These are phyloP conservation scores for Galaxias olidus DNA, from an alignment of 2,797 vertebrate genomes.

Conservation along the genomic window DNA sequence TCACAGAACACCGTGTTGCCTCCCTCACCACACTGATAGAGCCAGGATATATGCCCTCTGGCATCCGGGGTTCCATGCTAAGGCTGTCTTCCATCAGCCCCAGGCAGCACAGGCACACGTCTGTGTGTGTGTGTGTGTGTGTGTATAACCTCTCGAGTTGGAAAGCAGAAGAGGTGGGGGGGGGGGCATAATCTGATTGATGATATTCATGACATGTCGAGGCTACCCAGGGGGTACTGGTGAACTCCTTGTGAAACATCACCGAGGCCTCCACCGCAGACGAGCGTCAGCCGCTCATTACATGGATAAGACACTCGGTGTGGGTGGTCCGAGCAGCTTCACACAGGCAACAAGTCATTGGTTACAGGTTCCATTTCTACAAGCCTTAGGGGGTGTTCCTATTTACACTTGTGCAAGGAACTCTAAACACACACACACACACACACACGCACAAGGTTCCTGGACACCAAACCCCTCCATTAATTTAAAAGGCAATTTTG, in stretches of 20 bases:
- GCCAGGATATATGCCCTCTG: constrained; percentile 6
- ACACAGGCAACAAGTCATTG: background rate
- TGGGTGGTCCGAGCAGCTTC: background rate
- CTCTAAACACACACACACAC: constrained; percentile 4
- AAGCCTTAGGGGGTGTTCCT: background rate
- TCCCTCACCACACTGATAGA: background rate
- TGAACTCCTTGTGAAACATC: background rate
- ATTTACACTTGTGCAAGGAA: background rate
- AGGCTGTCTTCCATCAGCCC: constrained; percentile 20
- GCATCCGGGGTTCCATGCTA: constrained; percentile 19
- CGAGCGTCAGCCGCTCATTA: background rate
- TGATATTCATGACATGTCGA: background rate
- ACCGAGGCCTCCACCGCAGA: background rate
- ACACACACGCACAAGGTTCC: constrained; percentile 1
- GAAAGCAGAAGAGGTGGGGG: too few relatives aligned
- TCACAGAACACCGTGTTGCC: background rate
- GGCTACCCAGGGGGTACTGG: background rate
- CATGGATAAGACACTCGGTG: background rate
- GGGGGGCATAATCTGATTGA: too few relatives aligned
- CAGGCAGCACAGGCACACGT: constrained; percentile 18
- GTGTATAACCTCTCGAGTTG: background rate
- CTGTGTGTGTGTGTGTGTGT: background rate
- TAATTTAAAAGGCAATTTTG: constrained; percentile 25
- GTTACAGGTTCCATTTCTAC: background rate
- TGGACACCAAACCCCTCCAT: constrained; percentile 20